Base-by-base conservation (phyloP, 2,888 invertebrate genomes). In the Agrochola lota region DNA sequence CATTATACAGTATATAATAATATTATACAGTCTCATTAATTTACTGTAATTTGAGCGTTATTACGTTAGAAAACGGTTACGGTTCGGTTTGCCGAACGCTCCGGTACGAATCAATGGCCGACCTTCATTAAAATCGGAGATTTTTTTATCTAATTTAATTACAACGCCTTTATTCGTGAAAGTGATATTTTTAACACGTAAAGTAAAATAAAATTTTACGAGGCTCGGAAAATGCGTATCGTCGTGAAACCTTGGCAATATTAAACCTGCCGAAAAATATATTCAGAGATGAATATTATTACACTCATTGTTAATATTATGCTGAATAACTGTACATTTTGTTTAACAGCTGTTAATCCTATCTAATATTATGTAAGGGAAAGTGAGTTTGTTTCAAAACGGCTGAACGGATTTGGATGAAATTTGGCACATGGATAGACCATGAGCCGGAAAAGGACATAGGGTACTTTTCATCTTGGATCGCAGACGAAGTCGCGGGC, bases 71-170 rank as follows among this genome's bases (percentile, higher is more conserved):
- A 79, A 57, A 84, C 78, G 72, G 69, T 78, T 66, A 74, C 67
- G 55, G 49, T 57, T 64, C 69, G 64, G 55, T 63, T 49, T 63
- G 17, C 62, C 57, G 52, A 40, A 62, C 74, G 74, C 71, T 74
- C 62, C 72, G 52, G 71, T 79, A 23, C 74, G 81, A 87, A 79
- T 76, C 71, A 85, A 84, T 87, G 77, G 49, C 74, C 71, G n/a
- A 69, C 75, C 78, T 84, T 87, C 71, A 74, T 85, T 86, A 79
- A 81, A 84, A 84, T 83, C 71, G 84, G 74, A 78, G 84, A 78
- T 84, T 84, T 85, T n/a, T 46, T 78, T 77, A 74, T 84, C 71
- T 81, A 81, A 84, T 85, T 86, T 86, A 84, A 85, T 85, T 80
- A 81, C 74, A 78, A 77, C 73, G 76, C 71, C 80, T 83, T 81